These are phyloP conservation scores for Ormyrus nitidulus DNA, from an alignment of 2,888 invertebrate species.

Conservation along the genomic window DNA sequence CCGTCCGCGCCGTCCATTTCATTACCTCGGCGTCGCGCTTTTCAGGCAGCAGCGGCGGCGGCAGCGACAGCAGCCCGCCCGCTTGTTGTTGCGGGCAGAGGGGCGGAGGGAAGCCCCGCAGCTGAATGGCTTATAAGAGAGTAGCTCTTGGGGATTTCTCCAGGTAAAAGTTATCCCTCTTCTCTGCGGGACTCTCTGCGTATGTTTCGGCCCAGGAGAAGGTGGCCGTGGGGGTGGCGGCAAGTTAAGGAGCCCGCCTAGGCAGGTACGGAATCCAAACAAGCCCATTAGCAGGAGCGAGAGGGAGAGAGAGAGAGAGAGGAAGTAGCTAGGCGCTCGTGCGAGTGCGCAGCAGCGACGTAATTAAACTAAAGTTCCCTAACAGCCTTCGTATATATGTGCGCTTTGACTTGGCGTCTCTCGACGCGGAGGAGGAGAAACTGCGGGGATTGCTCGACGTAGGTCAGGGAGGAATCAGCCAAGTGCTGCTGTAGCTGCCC, in stretches of 20 bases:
- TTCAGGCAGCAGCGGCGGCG: too few species aligned
- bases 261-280: slow-evolving; percentile 41
- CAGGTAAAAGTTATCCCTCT: slow-evolving; percentile 19
- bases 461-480: neutral
- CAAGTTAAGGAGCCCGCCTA: neutral
- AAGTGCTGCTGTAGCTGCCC: neutral
- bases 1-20: too few species aligned
- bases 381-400: slow-evolving; percentile 36
- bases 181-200: neutral
- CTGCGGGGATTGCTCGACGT: slow-evolving; percentile 22
- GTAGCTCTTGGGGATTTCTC: slow-evolving; percentile 18
- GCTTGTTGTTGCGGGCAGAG: too few species aligned
- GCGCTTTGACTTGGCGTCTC: slow-evolving; percentile 34
- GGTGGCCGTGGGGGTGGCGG: too few species aligned
- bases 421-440: slow-evolving; percentile 16
- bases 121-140: slow-evolving; percentile 1
- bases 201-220: neutral
- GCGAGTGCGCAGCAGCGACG: slow-evolving; percentile 15
- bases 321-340: neutral
- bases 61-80: too few species aligned
- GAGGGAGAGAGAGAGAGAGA: neutral
- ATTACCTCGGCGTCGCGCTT: too few species aligned
- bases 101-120: neutral
- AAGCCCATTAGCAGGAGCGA: slow-evolving; percentile 42
- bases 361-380: slow-evolving; percentile 53